A percentile compares a stretch with the other conserved stretches of the same genome.
phyloP scores from a whole-genome alignment of 2,113 vertebrate species.

The Physeter macrocephalus region DNA sequence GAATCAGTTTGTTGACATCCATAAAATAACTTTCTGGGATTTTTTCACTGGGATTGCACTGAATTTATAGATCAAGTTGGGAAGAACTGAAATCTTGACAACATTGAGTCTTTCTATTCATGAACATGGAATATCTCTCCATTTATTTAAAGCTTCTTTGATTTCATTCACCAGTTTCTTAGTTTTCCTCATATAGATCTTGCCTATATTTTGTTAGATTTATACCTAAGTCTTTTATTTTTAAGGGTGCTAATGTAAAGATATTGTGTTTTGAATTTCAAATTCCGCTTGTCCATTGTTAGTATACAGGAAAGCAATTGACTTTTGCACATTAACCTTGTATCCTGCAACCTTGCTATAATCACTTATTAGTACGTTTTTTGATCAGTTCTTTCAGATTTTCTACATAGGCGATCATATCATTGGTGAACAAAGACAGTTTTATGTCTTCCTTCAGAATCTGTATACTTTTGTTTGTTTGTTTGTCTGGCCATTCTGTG shows the following conservation, averaged over 20 bases:
- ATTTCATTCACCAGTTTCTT: too few relatives aligned
- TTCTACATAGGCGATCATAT: neutral
- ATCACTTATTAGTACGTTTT: neutral
- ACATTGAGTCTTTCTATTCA: neutral
- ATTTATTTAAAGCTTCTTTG: too few relatives aligned
- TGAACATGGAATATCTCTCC: neutral
- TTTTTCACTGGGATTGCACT: neutral
- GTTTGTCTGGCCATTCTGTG: too few relatives aligned
- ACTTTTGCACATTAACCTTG: neutral
- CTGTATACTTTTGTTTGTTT: too few relatives aligned
- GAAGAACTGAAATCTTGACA: neutral
- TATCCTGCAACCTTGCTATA: neutral
- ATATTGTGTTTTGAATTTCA: neutral
- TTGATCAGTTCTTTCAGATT: neutral
- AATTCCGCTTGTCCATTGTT: neutral
- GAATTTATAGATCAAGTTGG: neutral
- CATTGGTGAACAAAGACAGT: neutral
- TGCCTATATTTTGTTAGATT: neutral
- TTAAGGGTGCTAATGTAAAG: neutral
- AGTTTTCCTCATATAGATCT: too few relatives aligned
- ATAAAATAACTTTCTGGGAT: neutral
- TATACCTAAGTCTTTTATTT: neutral
- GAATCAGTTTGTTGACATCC: neutral
- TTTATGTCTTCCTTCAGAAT: neutral
- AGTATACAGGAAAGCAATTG: neutral